phyloP scores from a whole-genome alignment of 2,797 vertebrate genomes.

The Hypotaenidia okinawae region DNA sequence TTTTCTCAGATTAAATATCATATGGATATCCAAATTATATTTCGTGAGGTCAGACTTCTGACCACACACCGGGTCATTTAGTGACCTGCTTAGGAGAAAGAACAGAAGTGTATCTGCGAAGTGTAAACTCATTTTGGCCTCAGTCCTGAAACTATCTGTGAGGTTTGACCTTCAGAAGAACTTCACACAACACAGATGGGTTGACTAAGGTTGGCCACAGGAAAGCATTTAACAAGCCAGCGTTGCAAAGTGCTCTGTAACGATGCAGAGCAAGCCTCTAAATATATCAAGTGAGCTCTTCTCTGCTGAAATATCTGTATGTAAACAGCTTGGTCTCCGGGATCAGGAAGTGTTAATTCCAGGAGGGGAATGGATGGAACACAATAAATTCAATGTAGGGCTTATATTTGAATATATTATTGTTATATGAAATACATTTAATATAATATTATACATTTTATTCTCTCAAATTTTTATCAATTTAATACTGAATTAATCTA shows the following conservation, averaged over 20 bases:
- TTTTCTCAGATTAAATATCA: constrained; percentile 9
- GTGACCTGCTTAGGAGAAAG: background rate
- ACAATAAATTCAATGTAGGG: accelerated
- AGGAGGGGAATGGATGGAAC: background rate
- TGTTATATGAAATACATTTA: too few species aligned
- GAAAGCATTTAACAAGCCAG: constrained; percentile 19
- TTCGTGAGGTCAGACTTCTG: background rate
- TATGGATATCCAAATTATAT: background rate
- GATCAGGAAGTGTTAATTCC: background rate
- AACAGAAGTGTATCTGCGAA: background rate
- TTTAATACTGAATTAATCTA: background rate
- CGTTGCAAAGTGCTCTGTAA: background rate
- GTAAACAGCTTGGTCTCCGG: background rate
- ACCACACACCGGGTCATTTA: background rate
- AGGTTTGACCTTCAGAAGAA: constrained; percentile 27
- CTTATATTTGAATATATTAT: too few species aligned
- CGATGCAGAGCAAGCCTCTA: background rate
- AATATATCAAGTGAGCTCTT: background rate
- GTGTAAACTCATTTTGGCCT: constrained; percentile 8
- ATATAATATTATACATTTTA: too few species aligned
- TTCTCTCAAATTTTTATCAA: background rate
- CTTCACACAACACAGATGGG: background rate
- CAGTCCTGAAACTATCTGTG: background rate
- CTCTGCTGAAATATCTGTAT: background rate
- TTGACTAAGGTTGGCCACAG: background rate